A percentile compares a stretch with the other conserved stretches of the same genome.
Conservation (phyloP, 2,888 invertebrate genomes). For the Agrotis exclamationis region DNA sequence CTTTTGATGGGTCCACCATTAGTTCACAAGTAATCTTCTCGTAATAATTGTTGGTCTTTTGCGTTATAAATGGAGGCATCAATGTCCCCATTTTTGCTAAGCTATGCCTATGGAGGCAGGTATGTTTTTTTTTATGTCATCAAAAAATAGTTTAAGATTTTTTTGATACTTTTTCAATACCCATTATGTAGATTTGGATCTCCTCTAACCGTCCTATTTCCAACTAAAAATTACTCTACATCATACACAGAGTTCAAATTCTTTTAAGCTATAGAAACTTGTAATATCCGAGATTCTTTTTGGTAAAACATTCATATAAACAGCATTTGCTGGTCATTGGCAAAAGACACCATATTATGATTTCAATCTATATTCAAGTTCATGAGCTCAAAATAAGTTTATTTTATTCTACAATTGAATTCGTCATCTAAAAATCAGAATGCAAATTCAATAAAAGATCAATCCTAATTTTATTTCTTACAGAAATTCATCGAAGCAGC, state of each 20-base stretch:
- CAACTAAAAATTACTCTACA: background rate
- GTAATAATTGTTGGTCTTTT: background rate
- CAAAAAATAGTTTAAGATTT: too few relatives aligned
- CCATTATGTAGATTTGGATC: too few relatives aligned
- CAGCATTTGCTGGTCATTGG: background rate
- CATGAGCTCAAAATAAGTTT: too few relatives aligned
- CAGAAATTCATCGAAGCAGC: slow-evolving; percentile 12
- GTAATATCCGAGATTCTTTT: background rate
- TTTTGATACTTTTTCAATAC: too few relatives aligned
- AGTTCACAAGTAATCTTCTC: background rate
- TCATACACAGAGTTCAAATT: background rate
- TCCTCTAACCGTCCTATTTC: too few relatives aligned
- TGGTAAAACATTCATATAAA: background rate
- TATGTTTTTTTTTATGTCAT: too few relatives aligned
- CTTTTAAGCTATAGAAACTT: background rate
- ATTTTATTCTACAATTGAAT: too few relatives aligned
- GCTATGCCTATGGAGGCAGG: too few relatives aligned
- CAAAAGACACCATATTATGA: background rate
- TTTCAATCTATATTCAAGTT: too few relatives aligned
- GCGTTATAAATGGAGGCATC: background rate
- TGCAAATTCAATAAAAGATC: background rate
- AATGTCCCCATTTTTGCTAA: background rate
- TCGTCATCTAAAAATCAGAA: too few relatives aligned
- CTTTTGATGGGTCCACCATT: slow-evolving; percentile 1
- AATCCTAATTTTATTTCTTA: slow-evolving; percentile 7